Evolutionary conservation across 2,797 vertebrate genomes (phyloP), one percentile per base, ranked within the genome.

Genomic region (Trichosurus vulpecula): DNA sequence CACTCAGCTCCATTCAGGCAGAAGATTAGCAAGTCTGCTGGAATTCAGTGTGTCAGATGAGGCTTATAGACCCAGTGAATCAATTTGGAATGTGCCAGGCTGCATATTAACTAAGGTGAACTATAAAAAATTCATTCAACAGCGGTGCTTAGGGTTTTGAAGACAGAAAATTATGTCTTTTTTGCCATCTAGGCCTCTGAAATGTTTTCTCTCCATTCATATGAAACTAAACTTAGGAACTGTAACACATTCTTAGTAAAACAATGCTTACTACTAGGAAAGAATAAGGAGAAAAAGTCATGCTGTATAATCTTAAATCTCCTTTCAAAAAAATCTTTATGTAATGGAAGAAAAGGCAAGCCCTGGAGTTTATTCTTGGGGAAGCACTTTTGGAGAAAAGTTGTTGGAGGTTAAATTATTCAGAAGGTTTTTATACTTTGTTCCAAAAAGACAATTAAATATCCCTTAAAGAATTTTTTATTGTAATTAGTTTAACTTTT

Each of bases 331-430:
- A 87, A 91, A 29, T 93, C 25, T 93, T 92, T 95, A 87, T 96
- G 25, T 55, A 89, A 90, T 91, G 8, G 0, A 94, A 66, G 95
- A 87, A 55, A 97, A 94, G 93, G 90, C 2, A 96, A 0, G 31
- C 25, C 30, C 93, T 97, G 95, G 0, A 0, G 4, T 87, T 30
- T 6, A 22, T 96, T 96, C 56, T 53, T 91, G 58, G 89, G 89
- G 81, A 95, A 92, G 27, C 93, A 56, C 41, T 97, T 97, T 96
- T 95, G 87, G 41, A 93, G 94, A 96, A 96, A 91, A 58, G 57
- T 57, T 92, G 14, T 25, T 92, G 92, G 54, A 97, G 97, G 94
- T 95, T 92, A 47, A 41, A 56, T n/a, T 94, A 66, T 96, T 55
- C 52, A 94, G 58, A 61, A 95, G 90, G 95, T 93, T 52, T 97